Base-by-base conservation (phyloP, 2,888 invertebrate species). In the Athetis lepigone region DNA sequence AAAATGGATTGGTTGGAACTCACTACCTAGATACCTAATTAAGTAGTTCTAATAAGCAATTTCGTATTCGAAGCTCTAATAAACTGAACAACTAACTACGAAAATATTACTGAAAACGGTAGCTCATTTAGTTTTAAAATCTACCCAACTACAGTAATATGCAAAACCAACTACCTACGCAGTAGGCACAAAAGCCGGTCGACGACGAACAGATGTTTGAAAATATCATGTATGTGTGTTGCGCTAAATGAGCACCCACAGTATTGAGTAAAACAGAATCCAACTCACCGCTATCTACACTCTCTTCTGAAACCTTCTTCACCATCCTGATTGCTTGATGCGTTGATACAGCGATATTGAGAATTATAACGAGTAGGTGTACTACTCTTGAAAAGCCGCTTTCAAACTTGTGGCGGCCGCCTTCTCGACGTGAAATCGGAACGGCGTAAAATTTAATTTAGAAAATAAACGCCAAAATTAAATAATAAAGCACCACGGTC, bases 281-380 rank as follows among this genome's bases (percentile, higher is more conserved):
- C 51, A 66, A 92, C 95, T 95, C 84, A 95, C 95, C 95, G 86
- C 95, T 95, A 88, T 95, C 95, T 90, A 94, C 94, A 90, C 95
- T 94, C 88, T 95, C 95, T 92, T 95, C 95, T 83, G 94, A 95
- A 88, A 95, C 94, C 92, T 95, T 95, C 91, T 95, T 95, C 89
- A 95, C 95, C 95, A 95, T 95, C 88, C 83, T 94, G 88, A 89
- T 90, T 90, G 88, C 87, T 85, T 90, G 91, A 90, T 91, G 86
- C 87, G 88, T 91, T 90, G 88, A 89, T 90, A 88, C 87, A 90
- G 88, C 87, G 85, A 91, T 91, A 90, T 91, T 90, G 80, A 85
- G 84, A 90, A 88, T 87, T 85, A 86, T 85, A 88, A 87, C 80
- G 93, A 93, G 94, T 92, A 93, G 93, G 87, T 90, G 86, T 91